Evolutionary conservation across 2,888 invertebrate species (phyloP).

Genomic region (Theodoxus fluviatilis): DNA sequence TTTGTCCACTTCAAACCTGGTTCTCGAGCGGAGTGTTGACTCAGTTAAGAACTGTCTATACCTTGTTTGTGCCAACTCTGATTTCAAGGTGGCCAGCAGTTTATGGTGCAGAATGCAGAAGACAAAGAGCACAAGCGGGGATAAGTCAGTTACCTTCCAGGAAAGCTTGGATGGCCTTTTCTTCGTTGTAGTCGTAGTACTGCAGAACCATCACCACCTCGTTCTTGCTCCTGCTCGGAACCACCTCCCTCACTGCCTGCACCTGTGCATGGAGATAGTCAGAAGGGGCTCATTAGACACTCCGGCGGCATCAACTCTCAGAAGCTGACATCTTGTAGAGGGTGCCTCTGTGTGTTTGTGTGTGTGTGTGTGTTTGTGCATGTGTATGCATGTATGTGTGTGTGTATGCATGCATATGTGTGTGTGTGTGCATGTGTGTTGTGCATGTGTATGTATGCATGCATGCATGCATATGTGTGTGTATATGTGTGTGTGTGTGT

Average conservation of each 20-base stretch:
- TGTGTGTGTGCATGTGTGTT: neutral
- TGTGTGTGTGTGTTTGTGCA: neutral
- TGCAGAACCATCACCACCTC: slow-evolving; percentile 67
- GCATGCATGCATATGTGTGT: neutral
- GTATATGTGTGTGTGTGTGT: neutral
- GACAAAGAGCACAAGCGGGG: too few species aligned
- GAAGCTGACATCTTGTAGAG: neutral
- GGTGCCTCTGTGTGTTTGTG: neutral
- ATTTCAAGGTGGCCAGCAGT: too few species aligned
- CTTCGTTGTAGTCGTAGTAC: slow-evolving; percentile 67
- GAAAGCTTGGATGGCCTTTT: slow-evolving; percentile 67
- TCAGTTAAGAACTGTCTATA: too few species aligned
- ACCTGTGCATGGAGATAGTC: slow-evolving; percentile 44
- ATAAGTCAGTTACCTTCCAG: slow-evolving; percentile 63
- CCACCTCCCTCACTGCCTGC: slow-evolving; percentile 64
- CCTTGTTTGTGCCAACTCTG: too few species aligned
- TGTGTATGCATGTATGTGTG: neutral
- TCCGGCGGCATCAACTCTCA: neutral
- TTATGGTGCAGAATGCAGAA: neutral
- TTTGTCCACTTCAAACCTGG: too few species aligned
- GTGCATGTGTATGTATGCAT: neutral
- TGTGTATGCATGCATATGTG: neutral
- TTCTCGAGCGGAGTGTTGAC: too few species aligned
- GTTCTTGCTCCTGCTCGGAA: slow-evolving; percentile 63
- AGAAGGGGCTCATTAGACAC: neutral